Conservation (phyloP, 2,113 vertebrate species). For the Ciconia boyciana region DNA sequence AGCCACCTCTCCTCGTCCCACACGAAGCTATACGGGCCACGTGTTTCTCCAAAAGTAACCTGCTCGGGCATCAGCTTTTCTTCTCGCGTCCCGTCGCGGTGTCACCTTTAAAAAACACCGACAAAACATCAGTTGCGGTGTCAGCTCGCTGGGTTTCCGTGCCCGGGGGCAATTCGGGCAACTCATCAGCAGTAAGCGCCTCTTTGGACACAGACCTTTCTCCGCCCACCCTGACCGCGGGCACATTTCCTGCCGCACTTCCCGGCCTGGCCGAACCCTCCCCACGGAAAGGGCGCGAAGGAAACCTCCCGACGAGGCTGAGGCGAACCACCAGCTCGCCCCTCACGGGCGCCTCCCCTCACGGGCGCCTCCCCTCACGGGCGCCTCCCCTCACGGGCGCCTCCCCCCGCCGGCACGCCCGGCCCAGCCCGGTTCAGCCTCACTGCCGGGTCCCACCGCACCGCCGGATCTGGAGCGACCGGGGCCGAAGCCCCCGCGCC, state of each 20-base stretch:
- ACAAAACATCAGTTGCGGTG: background rate
- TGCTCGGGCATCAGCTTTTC: constrained; percentile 80
- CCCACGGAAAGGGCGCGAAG: background rate
- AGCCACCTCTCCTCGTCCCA: constrained; percentile 87
- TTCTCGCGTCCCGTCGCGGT: constrained; percentile 83
- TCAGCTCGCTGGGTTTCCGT: too few relatives aligned
- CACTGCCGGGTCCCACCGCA: background rate
- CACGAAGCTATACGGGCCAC: constrained; percentile 87
- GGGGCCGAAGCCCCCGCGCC: background rate
- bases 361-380: too few relatives aligned
- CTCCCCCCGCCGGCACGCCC: too few relatives aligned
- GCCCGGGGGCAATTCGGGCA: background rate
- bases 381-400: too few relatives aligned
- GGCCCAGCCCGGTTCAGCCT: too few relatives aligned
- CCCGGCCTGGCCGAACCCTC: background rate
- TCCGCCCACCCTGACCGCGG: background rate
- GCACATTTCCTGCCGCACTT: background rate
- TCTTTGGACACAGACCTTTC: too few relatives aligned
- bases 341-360: too few relatives aligned
- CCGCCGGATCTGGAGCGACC: too few relatives aligned
- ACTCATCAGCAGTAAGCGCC: too few relatives aligned
- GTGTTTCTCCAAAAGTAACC: constrained; percentile 84
- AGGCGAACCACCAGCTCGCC: background rate
- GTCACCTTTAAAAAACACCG: constrained; percentile 71
- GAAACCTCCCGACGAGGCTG: background rate